Conservation (phyloP, 35 echinoderm and acorn worm genomes). For the Ophioderma brevispina region DNA sequence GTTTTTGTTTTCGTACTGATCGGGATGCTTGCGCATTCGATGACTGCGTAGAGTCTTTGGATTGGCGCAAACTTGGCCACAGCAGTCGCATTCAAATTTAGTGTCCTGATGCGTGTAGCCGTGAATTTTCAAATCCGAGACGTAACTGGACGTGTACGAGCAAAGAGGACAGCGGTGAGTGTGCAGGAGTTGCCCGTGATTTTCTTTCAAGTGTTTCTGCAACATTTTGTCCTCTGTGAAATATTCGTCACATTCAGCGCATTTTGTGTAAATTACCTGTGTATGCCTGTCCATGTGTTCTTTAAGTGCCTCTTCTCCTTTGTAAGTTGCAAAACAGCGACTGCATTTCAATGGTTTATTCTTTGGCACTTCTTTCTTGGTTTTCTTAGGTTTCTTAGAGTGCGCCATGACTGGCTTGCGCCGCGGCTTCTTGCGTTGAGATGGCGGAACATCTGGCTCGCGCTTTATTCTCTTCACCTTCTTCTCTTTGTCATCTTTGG, state of each 20-base stretch:
- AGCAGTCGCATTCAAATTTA: conserved; percentile 81
- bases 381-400: not conserved
- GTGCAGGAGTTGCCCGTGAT: conserved; percentile 72
- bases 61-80: conserved; percentile 73
- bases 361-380: not conserved
- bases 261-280: conserved; percentile 21
- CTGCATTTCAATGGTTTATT: conserved; percentile 56
- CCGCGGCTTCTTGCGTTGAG: not conserved
- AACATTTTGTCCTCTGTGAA: not conserved
- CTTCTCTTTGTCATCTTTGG: not conserved
- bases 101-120: conserved; percentile 64
- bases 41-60: conserved; percentile 86
- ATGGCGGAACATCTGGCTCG: not conserved
- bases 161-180: conserved; percentile 80
- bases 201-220: conserved; percentile 56
- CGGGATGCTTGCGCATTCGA: conserved; percentile 73
- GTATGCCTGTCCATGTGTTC: conserved; percentile 50
- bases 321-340: conserved; percentile 55
- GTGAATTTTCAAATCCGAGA: conserved; percentile 85
- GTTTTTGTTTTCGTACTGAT: conserved; percentile 67
- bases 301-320: conserved; percentile 44
- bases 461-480: not conserved
- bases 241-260: conserved; percentile 75
- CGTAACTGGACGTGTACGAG: conserved; percentile 70
- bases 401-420: not conserved